Evolutionary conservation across 2,888 invertebrate genomes (phyloP).

Genomic region (Apamea epomidion): DNA sequence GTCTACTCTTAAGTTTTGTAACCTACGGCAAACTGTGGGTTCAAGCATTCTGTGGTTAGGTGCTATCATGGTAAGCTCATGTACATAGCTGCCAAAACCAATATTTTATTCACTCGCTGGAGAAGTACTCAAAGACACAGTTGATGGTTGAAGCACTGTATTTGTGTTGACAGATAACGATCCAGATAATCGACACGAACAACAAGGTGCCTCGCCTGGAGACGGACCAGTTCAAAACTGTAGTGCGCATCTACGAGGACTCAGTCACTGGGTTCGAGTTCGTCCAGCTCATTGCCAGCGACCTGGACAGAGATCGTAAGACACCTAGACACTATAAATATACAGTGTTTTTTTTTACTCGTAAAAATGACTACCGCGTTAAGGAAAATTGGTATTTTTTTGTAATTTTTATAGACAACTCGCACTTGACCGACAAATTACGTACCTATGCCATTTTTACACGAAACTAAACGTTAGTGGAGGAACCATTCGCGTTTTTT

Average conservation of each 20-base stretch:
- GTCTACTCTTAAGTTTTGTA: background rate
- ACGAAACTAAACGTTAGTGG: background rate
- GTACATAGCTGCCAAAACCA: no score
- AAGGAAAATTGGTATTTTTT: no score
- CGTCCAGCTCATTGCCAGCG: constrained; percentile 82
- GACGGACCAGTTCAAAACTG: constrained; percentile 73
- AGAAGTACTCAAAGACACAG: background rate
- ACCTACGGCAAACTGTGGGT: background rate
- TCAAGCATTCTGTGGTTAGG: background rate
- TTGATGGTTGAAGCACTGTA: background rate
- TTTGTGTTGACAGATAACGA: constrained; percentile 83
- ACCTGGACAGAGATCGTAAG: constrained; percentile 89
- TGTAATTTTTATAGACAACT: background rate
- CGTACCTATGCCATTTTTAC: background rate
- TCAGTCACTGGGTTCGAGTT: constrained; percentile 82
- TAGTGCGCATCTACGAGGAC: constrained; percentile 88
- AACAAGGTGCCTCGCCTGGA: constrained; percentile 89
- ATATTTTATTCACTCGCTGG: background rate
- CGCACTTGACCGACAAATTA: background rate
- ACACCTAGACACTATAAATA: background rate
- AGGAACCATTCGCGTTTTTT: background rate
- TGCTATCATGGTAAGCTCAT: background rate
- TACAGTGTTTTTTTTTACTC: background rate
- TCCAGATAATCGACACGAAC: constrained; percentile 91
- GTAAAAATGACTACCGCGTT: background rate